Base-by-base conservation (phyloP, 1,140 invertebrate genomes). In the Apolygus lucorum region DNA sequence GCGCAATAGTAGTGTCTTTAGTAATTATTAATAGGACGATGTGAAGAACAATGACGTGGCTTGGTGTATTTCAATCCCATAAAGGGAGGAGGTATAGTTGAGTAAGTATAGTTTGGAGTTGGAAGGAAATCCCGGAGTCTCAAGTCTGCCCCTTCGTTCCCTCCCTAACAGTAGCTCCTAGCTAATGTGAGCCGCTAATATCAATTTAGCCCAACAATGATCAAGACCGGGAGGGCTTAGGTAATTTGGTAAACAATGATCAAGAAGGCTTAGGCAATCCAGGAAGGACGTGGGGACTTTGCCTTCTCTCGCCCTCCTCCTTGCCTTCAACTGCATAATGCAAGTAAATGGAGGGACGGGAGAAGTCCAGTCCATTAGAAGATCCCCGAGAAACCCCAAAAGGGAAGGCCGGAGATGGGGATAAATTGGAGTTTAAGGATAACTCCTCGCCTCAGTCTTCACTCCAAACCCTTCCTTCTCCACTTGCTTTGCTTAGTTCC, bases 191-290 rank as follows among this genome's bases (percentile, higher is more conserved):
- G 54, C 54, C 22, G 54, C 54, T 59, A 59, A 59, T 59, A 59
- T 59, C 54, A 59, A 59, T 59, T 59, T 59, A 59, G 54, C 11
- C 13, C 54, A 59, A 59, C 54, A 59, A 59, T 59, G 54, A 59
- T 59, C 54, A 59, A 59, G 54, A 59, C 54, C n/a, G n/a, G n/a
- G n/a, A n/a, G n/a, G 54, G 54, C 54, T 59, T 59, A 59, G 54
- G 54, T 59, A 59, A 59, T 59, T 59, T 59, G 54, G 54, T 59
- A 59, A 59, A 59, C 54, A 59, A 59, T 59, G 54, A 59, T 59
- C 54, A 59, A 59, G 54, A 59, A 59, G 54, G 8, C 17, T 59
- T 11, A 59, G 54, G 11, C 4, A 59, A 59, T 59, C 54, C 54
- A 59, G 54, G 54, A 21, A 8, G 54, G 54, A 59, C 8, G n/a